Evolutionary conservation across 2,113 vertebrate species (phyloP), one percentile per base, ranked within the genome.

Genomic region (Myotis yumanensis): DNA sequence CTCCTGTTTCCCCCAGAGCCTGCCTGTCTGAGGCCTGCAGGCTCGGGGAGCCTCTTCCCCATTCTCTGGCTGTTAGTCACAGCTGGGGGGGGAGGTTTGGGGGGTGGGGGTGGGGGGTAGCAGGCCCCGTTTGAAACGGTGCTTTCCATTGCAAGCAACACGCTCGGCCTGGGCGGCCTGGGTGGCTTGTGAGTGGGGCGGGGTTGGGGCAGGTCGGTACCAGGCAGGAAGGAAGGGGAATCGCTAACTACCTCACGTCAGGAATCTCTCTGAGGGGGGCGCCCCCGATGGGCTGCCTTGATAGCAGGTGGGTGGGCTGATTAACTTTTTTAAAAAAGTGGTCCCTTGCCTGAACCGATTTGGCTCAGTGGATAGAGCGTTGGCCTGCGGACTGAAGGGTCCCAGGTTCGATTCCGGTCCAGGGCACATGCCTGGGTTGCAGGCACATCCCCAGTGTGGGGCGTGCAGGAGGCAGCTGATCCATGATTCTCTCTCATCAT

Each of bases 1-100:
- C 99, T 99, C 98, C 98, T 99, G 99, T 99, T 99, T 99, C 98
- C 99, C 99, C 99, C 96, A 98, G 99, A 99, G 99, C 97, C 99
- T 97, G 98, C 98, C 99, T 99, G 99, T 99, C 99, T 99, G 98
- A 99, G 98, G 98, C 98, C 98, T 98, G 98, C 97, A 98, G 98
- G 98, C 98, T 99, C 98, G 97, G 98, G 99, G 98, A 98, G 98
- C 98, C 98, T 98, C 97, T 97, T 97, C 96, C 98, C 97, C 95
- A 98, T 98, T 98, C 97, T 92, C 89, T 96, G 96, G 96, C 98
- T 98, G 98, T 98, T 98, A 98, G 98, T 99, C 98, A 98, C 98
- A 98, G 98, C 98, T 98, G 98, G 97, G 54, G 54, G 4, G 43
- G 43, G 43, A 8, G 43, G 43, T 43, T 43, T 20, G 54, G 20